Base-by-base conservation (phyloP, 2,113 vertebrate genomes). In the Corynorhinus townsendii region DNA sequence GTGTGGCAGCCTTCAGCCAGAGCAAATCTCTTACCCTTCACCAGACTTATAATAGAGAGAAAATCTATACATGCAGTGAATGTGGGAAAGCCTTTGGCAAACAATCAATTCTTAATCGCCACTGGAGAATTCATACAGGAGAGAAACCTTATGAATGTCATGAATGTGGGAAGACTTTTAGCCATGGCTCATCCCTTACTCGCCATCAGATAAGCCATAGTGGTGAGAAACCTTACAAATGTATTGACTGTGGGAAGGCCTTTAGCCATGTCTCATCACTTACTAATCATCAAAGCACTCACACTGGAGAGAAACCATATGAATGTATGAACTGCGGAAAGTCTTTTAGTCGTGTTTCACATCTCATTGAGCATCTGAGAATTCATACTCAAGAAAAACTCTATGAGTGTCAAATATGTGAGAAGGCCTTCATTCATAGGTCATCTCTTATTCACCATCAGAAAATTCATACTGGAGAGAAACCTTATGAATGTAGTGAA, bases 351-450 rank as follows among this genome's bases (percentile, higher is more conserved):
- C 93, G 91, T 85, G 94, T 96, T 86, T 94, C 94, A 59, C 93
- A 95, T 95, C 96, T 97, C 43, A 95, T 95, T 35, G 90, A 96
- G 66, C 96, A 96, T 85, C 75, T 96, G 88, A 97, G 96, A 93
- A 97, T 97, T 96, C 96, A 97, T 75, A 97, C 96, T 56, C 94
- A 95, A 93, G 96, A 95, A 93, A 97, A 96, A 92, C 94, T 93
- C 73, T 97, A 95, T 96, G 94, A 96, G 54, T 97, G 96, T 80
- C 92, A 4, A 43, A 81, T 93, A 82, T 97, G 94, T 95, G 94
- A 45, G 49, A 97, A 96, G 59, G 96, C 96, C n/a, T 97, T 96
- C 80, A 96, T 96, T 96, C 96, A 97, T 38, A 96, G 96, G n/a
- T 96, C 96, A 43, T 97, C 96, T 85, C 96, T 97, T 47, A 96